Conservation (phyloP, 1,140 invertebrate species). For the Odontomachus brunneus region DNA sequence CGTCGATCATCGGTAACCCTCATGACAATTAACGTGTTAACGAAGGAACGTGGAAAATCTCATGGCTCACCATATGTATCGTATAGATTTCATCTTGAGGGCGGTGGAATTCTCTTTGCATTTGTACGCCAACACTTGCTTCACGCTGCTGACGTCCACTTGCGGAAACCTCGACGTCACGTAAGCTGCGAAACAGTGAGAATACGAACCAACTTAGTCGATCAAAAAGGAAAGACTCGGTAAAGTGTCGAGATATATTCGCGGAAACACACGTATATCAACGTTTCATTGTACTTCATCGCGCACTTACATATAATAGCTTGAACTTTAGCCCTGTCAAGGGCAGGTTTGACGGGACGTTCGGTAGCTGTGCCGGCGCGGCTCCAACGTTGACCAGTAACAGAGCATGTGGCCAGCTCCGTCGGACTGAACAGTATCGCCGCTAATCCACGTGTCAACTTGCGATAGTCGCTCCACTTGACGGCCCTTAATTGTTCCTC, state of each 20-base stretch:
- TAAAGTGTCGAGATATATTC: not conserved
- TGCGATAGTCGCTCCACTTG: conserved; percentile 91
- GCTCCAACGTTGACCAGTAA: conserved; percentile 91
- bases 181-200: conserved; percentile 86
- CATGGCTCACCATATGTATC: conserved; percentile 87
- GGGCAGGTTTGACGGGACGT: conserved; percentile 90
- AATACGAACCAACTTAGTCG: not conserved
- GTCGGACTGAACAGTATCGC: conserved; percentile 91
- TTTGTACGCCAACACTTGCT: conserved; percentile 91
- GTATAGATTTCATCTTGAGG: conserved; percentile 89
- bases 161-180: conserved; percentile 90
- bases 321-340: conserved; percentile 90
- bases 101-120: conserved; percentile 92
- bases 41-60: not conserved
- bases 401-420: conserved; percentile 90
- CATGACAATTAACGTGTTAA: not conserved
- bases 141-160: conserved; percentile 90
- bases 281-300: not conserved
- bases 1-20: too few species aligned
- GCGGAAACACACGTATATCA: not conserved
- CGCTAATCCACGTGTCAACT: conserved; percentile 89
- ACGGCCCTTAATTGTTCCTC: conserved; percentile 89
- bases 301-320: conserved; percentile 89
- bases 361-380: conserved; percentile 88
- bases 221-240: not conserved